These are phyloP conservation scores for Andrena trimmerana DNA, from an alignment of 2,888 invertebrate genomes.

Conservation along the genomic window DNA sequence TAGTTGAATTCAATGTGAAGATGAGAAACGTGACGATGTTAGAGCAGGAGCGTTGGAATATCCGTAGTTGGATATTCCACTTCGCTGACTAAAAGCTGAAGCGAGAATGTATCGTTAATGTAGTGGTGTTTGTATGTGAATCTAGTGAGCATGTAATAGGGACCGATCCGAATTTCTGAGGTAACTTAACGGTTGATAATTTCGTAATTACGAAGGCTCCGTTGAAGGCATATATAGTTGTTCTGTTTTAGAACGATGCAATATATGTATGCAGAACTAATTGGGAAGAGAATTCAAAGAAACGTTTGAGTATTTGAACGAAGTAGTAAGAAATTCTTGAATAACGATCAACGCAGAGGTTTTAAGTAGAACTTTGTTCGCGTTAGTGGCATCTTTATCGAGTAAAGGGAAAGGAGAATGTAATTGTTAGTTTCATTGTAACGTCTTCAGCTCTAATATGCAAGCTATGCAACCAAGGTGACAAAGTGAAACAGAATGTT, in stretches of 20 bases:
- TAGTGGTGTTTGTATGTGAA: constrained; percentile 66
- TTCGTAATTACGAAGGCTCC: background rate
- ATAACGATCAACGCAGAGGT: background rate
- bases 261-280: background rate
- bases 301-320: background rate
- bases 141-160: constrained; percentile 44
- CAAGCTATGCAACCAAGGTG: constrained; percentile 78
- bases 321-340: constrained; percentile 10
- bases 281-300: background rate
- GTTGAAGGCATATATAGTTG: background rate
- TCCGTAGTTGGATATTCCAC: constrained; percentile 45
- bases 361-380: background rate
- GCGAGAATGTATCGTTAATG: constrained; percentile 59
- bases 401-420: constrained; percentile 5
- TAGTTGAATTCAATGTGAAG: constrained; percentile 40
- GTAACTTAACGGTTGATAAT: background rate
- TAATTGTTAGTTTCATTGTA: constrained; percentile 53
- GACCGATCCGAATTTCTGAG: constrained; percentile 15
- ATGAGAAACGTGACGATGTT: constrained; percentile 2
- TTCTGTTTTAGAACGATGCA: background rate
- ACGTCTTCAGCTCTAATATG: constrained; percentile 51
- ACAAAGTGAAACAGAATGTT: constrained; percentile 80
- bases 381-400: background rate
- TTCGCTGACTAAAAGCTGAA: constrained; percentile 58
- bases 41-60: constrained; percentile 46